Percentiles rank a stretch among this genome's conserved stretches.
These are phyloP conservation scores for Mythimna lalbum DNA, from an alignment of 2,888 invertebrate species.

Conservation along the genomic window DNA sequence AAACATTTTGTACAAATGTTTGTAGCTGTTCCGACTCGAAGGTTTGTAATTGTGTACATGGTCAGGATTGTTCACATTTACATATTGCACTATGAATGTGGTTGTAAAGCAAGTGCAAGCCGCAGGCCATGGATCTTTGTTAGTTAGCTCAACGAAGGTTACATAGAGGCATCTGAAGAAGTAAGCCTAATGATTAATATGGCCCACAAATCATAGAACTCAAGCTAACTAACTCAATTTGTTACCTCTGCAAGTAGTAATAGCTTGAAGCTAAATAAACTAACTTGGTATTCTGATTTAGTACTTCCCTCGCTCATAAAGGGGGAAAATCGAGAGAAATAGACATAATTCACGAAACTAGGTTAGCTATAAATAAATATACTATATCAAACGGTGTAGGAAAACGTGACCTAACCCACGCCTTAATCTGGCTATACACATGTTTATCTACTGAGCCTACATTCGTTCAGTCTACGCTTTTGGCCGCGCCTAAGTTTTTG, in stretches of 20 bases:
- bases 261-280: slow-evolving; percentile 40
- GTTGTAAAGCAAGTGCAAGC: slow-evolving; percentile 20
- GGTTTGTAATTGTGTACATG: slow-evolving; percentile 30
- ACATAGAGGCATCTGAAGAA: slow-evolving; percentile 10
- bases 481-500: slow-evolving; percentile 37
- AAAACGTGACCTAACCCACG: slow-evolving; percentile 59
- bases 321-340: slow-evolving; percentile 56
- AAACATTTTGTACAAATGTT: slow-evolving; percentile 58
- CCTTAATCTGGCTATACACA: slow-evolving; percentile 44
- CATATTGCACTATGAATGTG: slow-evolving; percentile 31
- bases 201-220: slow-evolving; percentile 29
- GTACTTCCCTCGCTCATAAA: slow-evolving; percentile 42
- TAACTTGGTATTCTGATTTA: slow-evolving; percentile 47
- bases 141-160: not conserved
- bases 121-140: not conserved
- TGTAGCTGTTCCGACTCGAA: slow-evolving; percentile 31
- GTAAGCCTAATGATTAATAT: slow-evolving; percentile 22
- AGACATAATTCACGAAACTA: slow-evolving; percentile 54
- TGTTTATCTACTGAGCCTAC: slow-evolving; percentile 42
- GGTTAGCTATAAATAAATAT: slow-evolving; percentile 55
- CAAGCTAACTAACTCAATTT: slow-evolving; percentile 39
- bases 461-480: slow-evolving; percentile 33
- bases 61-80: slow-evolving; percentile 25
- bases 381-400: slow-evolving; percentile 55
- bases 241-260: slow-evolving; percentile 36